A percentile compares a stretch with the other conserved stretches of the same genome.
Evolutionary conservation across 2,113 vertebrate species (phyloP).

Genomic region (Rissa tridactyla): DNA sequence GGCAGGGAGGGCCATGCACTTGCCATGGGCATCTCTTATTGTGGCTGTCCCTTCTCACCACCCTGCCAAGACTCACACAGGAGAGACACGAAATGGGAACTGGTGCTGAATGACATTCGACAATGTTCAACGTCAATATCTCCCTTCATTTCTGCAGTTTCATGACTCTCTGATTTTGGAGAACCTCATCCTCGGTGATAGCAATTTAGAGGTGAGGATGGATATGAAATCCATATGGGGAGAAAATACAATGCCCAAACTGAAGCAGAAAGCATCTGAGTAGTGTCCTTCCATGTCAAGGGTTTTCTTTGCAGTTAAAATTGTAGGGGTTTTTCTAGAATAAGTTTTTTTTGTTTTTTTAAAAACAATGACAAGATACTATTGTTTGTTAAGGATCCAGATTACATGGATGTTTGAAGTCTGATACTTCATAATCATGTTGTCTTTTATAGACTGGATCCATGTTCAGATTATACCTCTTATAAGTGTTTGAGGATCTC

Average conservation of each 20-base stretch:
- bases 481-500: neutral
- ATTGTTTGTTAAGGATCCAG: neutral
- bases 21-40: neutral
- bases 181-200: neutral
- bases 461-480: neutral
- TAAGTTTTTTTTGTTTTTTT: neutral
- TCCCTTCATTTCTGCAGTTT: neutral
- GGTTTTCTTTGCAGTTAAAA: neutral
- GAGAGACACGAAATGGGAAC: neutral
- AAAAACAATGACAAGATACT: neutral
- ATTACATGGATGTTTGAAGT: neutral
- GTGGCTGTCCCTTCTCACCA: neutral
- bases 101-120: neutral
- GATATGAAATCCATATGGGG: neutral
- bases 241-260: neutral
- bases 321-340: neutral
- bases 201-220: neutral
- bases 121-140: accelerated
- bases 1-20: accelerated
- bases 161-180: neutral
- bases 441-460: neutral
- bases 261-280: neutral
- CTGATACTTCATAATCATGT: neutral
- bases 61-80: accelerated
- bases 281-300: neutral